Evolutionary conservation across 2,113 vertebrate species (phyloP), one percentile per base, ranked within the genome.

Genomic region (Sturnira hondurensis): DNA sequence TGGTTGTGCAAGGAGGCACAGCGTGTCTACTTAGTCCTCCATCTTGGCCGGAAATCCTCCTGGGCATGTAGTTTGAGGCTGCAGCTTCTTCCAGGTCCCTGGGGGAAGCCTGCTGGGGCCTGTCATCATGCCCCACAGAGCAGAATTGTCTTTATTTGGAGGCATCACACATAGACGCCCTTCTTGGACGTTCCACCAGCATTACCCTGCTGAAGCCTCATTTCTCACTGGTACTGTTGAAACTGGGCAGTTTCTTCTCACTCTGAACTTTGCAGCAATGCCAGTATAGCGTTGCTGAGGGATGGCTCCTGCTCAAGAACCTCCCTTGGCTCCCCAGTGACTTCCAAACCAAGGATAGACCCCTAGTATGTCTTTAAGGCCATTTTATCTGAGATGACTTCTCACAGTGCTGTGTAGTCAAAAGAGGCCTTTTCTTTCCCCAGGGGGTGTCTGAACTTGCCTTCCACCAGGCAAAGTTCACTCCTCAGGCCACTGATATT

Each of bases 51-150:
- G n/a, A n/a, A n/a, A n/a, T n/a, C n/a, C n/a, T n/a, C n/a, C 47
- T 28, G n/a, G 43, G 43, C 6, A 0, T 43, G 70, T 16, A 33
- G 70, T 43, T 43, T 43, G 22, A 22, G 13, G 71, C 61, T 41
- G 12, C 41, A 41, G 33, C 31, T 58, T 81, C n/a, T 20, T n/a
- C 3, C 5, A 9, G 4, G 33, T 28, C 50, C 41, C 19, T 7
- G 4, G 33, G 31, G 33, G 41, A 11, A 3, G 52, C 28, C 38
- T 43, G 22, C 65, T 65, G 24, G 19, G 31, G 45, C 67, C 47
- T 8, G 9, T 67, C 15, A 2, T 2, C 0, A 0, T 0, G 2
- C 22, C 13, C 28, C 61, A 3, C 5, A 0, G 33, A 33, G 16
- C 70, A 61, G 85, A 24, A 24, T 4, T 2, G 58, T 36, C 24